Evolutionary conservation across 2,113 vertebrate species (phyloP), one percentile per base, ranked within the genome.

Genomic region (Mandrillus leucophaeus): DNA sequence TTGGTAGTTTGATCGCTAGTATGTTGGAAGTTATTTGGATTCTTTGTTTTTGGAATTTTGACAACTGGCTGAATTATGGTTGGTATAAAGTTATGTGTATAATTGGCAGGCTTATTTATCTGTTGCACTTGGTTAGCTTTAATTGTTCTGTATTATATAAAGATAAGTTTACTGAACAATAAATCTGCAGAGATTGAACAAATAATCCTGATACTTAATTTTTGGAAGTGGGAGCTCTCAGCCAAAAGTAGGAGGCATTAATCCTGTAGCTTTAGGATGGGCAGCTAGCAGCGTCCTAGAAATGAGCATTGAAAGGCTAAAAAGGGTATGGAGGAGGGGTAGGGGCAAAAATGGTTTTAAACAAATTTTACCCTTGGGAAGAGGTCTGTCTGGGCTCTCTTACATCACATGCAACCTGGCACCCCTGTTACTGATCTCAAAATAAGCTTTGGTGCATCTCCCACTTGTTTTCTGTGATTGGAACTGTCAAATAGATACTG

Each of bases 141-240:
- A 97, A 97, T 93, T 98, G 85, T 98, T 98, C 94, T 98, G 98
- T 99, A 98, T 96, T 97, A 90, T 91, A 97, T 80, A 89, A 98
- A 96, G 93, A 96, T 86, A 97, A 98, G 84, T 92, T 97, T 98
- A 64, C 93, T 98, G 89, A 97, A 95, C 93, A 98, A 98, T 99
- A 98, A 99, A 98, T 96, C 96, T 98, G 95, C 94, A 98, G 96
- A 97, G 97, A 95, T 96, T 98, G 96, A 98, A 98, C 61, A 0
- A 72, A 97, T 82, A 97, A 88, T 97, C 81, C 96, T 98, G 93
- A 98, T 98, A 98, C 88, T 98, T 93, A 90, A 27, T 98, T 97
- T 97, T 98, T 98, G 95, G 48, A 97, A 97, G 43, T 83, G 86
- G 95, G 93, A 83, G 48, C 91, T 88, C 16, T 92, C 68, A 98